These are phyloP conservation scores for Propithecus deckenii DNA, from an alignment of 2,797 vertebrate genomes.

Conservation along the genomic window DNA sequence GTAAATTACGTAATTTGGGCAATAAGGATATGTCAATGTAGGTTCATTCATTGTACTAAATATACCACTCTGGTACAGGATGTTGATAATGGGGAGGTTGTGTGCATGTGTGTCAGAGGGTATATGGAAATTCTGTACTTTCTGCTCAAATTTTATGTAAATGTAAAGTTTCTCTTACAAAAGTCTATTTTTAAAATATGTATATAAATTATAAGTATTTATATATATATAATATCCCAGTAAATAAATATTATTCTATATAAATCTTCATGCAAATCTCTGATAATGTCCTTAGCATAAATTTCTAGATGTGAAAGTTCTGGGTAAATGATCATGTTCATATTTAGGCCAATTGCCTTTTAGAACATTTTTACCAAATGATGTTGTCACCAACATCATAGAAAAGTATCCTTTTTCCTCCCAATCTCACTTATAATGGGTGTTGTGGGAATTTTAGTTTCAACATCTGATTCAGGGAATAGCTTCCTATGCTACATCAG, in stretches of 20 bases:
- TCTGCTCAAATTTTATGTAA: not conserved
- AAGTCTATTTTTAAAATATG: not conserved
- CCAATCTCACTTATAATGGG: not conserved
- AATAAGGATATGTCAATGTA: not conserved
- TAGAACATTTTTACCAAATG: not conserved
- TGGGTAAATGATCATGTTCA: not conserved
- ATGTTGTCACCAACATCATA: too few relatives aligned
- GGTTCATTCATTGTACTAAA: not conserved
- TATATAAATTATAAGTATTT: not conserved
- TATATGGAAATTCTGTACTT: not conserved
- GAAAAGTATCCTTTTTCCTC: not conserved
- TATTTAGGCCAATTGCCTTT: not conserved
- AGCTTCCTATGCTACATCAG: not conserved
- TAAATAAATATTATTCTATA: not conserved
- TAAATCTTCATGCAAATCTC: not conserved
- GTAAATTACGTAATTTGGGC: not conserved
- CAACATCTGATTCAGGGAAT: not conserved
- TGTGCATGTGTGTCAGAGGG: not conserved
- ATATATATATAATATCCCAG: not conserved
- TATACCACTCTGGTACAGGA: not conserved
- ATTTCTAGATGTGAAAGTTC: not conserved
- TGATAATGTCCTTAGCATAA: not conserved
- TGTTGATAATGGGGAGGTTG: not conserved
- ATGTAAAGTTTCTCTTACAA: not conserved
- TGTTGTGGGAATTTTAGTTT: not conserved